Conservation (phyloP, 2,113 vertebrate genomes). For the Acinonyx jubatus region DNA sequence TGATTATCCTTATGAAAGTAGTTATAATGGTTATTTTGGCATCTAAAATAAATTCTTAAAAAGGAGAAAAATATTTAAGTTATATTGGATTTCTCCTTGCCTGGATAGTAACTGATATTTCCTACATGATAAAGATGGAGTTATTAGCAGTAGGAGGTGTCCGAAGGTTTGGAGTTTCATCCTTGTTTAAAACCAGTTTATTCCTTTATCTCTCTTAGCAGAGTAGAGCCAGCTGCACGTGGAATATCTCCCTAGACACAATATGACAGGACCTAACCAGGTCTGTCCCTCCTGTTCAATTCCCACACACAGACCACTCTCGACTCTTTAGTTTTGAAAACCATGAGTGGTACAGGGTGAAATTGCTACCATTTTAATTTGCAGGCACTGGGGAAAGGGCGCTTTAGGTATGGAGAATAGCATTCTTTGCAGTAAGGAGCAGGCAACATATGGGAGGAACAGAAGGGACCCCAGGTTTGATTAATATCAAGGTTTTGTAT, state of each 20-base stretch:
- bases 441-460: background rate
- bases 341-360: background rate
- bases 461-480: background rate
- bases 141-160: background rate
- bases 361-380: background rate
- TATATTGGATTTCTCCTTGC: background rate
- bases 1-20: background rate
- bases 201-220: background rate
- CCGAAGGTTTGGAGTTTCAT: background rate
- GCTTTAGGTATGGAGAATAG: background rate
- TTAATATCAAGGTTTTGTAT: background rate
- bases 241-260: background rate
- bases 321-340: constrained; percentile 2
- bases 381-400: background rate
- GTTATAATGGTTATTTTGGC: background rate
- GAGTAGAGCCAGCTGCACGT: background rate
- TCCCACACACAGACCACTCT: background rate
- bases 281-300: background rate
- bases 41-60: background rate
- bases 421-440: background rate
- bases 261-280: background rate
- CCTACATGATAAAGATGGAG: background rate
- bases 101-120: background rate
- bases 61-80: background rate
- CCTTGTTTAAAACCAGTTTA: background rate